Base-by-base conservation (phyloP, 2,888 invertebrate species). In the Lepidocyrtinus sp. region DNA sequence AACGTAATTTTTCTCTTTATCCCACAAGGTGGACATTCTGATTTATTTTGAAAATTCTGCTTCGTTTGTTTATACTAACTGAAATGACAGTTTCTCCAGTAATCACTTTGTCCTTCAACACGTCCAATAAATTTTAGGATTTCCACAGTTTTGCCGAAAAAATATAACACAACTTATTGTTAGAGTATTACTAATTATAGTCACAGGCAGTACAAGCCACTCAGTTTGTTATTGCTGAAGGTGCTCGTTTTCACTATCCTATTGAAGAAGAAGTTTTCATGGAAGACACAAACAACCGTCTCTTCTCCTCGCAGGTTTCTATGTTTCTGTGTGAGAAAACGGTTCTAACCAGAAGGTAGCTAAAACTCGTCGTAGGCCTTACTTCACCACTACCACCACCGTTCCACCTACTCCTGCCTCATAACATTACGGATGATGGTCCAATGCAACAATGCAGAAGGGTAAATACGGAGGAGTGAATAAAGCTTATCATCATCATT, bases 281-380 rank as follows among this genome's bases (percentile, higher is more conserved):
- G 67, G 71, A 77, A 67, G 67, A 70, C 72, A 55, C 78, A 46
- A 45, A 75, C 75, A 27, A 21, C 25, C 36, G 36, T 81, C 71
- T 81, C 61, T 68, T 69, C 81, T 81, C 81, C n/a, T 76, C 69
- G 81, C 81, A 72, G 73, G 81, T 76, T 81, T 81, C 72, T 81
- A 73, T 81, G 76, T 81, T 76, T 81, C 81, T 81, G 81, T 81
- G 75, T 76, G 71, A 81, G 72, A 81, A 81, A 81, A 81, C 81
- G 76, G 81, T 81, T 81, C 81, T 76, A 75, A 81, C 81, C 76
- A 76, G 81, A 81, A 76, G 76, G 76, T 81, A 75, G 75, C 75
- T 71, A 59, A 62, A 59, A 59, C 59, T 59, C 59, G 46, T 68
- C 73, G 76, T 55, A 72, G 81, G 68, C 65, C 76, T 72, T 81